Conservation (phyloP, 2,113 vertebrate genomes). For the Myiopsitta monachus region DNA sequence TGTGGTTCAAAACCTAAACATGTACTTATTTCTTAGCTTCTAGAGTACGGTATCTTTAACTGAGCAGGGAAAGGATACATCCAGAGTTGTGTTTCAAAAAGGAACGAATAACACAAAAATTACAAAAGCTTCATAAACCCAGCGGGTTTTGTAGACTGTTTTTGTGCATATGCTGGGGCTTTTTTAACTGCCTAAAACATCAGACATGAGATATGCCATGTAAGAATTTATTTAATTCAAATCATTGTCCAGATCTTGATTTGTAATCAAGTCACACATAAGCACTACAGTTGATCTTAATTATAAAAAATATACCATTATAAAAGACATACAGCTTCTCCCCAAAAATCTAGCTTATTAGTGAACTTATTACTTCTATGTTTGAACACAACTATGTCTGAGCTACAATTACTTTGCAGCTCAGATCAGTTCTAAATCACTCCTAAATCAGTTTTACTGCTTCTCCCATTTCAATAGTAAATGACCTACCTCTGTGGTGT, state of each 20-base stretch:
- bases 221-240: not conserved
- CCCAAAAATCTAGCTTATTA: not conserved
- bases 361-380: not conserved
- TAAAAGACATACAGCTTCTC: not conserved
- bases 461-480: not conserved
- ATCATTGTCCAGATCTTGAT: not conserved
- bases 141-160: not conserved
- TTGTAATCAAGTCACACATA: not conserved
- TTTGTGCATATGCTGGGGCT: not conserved
- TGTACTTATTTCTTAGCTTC: not conserved
- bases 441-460: not conserved
- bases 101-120: not conserved
- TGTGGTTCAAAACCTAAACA: not conserved
- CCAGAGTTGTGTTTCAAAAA: not conserved
- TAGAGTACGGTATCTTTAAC: rapidly evolving
- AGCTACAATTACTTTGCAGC: not conserved
- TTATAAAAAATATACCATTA: not conserved
- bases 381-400: not conserved
- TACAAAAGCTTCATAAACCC: not conserved
- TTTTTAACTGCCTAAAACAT: not conserved
- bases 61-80: not conserved
- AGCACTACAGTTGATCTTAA: not conserved
- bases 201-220: not conserved
- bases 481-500: conserved; percentile 4
- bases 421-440: not conserved